Conservation (phyloP, 2,888 invertebrate genomes). For the Napeogenes sylphis region DNA sequence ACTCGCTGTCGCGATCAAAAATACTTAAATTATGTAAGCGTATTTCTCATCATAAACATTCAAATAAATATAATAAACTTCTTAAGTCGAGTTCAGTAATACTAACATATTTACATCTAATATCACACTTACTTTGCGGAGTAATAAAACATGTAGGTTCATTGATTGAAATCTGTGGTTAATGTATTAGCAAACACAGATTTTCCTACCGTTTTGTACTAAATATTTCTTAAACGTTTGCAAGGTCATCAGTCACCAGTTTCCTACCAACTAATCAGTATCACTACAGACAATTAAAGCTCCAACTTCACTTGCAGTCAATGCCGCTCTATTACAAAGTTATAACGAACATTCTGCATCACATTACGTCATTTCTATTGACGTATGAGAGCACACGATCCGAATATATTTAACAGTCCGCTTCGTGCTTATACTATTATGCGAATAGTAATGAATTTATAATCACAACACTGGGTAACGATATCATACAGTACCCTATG, state of each 20-base stretch:
- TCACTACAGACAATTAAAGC: slow-evolving; percentile 69
- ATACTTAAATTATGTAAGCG: slow-evolving; percentile 33
- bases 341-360: slow-evolving; percentile 66
- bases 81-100: slow-evolving; percentile 6
- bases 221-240: slow-evolving; percentile 35
- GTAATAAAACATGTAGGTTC: slow-evolving; percentile 30
- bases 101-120: slow-evolving; percentile 35
- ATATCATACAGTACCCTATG: slow-evolving; percentile 33
- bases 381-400: slow-evolving; percentile 71
- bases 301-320: slow-evolving; percentile 56
- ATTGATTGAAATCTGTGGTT: slow-evolving; percentile 21
- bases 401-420: slow-evolving; percentile 53
- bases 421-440: slow-evolving; percentile 33
- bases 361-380: slow-evolving; percentile 71
- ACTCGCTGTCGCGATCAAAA: slow-evolving; percentile 11
- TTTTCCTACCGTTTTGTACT: slow-evolving; percentile 36
- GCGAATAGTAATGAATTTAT: slow-evolving; percentile 32
- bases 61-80: slow-evolving; percentile 29
- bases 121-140: slow-evolving; percentile 58
- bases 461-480: slow-evolving; percentile 42
- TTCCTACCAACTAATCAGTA: slow-evolving; percentile 47
- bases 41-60: slow-evolving; percentile 30
- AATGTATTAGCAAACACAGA: slow-evolving; percentile 44
- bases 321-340: slow-evolving; percentile 54
- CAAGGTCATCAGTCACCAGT: slow-evolving; percentile 47